These are phyloP conservation scores for Heliconius sara DNA, from an alignment of 2,888 invertebrate species.

Conservation along the genomic window DNA sequence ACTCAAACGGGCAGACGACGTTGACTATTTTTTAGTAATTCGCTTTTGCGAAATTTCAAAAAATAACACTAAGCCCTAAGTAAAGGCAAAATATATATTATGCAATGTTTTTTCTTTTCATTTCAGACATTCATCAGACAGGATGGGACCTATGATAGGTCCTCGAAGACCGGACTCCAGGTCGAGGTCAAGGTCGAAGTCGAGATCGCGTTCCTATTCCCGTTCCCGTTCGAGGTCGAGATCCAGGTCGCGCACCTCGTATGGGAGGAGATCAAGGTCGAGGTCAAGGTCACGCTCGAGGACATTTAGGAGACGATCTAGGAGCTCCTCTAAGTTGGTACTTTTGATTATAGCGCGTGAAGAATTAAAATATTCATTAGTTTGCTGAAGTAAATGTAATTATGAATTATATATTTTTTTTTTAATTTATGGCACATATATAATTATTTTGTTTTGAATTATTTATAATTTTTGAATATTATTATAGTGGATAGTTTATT, in stretches of 20 bases:
- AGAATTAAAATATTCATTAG: background rate
- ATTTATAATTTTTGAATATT: background rate
- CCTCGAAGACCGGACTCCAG: conserved; percentile 59
- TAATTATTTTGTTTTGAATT: background rate
- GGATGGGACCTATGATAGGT: conserved; percentile 62
- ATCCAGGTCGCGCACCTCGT: conserved; percentile 49
- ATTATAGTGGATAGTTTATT: background rate
- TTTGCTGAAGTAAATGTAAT: background rate
- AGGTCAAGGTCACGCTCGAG: conserved; percentile 53
- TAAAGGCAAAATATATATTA: background rate
- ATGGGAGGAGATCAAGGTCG: conserved; percentile 56
- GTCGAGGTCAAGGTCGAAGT: conserved; percentile 55
- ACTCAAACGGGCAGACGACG: too few species aligned
- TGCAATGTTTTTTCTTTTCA: background rate
- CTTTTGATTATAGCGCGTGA: conserved; percentile 40
- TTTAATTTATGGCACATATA: background rate
- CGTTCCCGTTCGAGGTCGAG: conserved; percentile 66
- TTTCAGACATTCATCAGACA: conserved; percentile 56
- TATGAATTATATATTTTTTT: background rate
- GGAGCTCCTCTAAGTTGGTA: conserved; percentile 76
- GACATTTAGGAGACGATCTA: conserved; percentile 65
- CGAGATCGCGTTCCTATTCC: conserved; percentile 59
- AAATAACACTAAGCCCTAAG: background rate
- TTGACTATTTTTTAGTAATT: too few species aligned
- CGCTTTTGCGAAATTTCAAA: too few species aligned